A percentile compares a stretch with the other conserved stretches of the same genome.
Conservation (phyloP, 1,140 invertebrate genomes). For the Eueides isabella region DNA sequence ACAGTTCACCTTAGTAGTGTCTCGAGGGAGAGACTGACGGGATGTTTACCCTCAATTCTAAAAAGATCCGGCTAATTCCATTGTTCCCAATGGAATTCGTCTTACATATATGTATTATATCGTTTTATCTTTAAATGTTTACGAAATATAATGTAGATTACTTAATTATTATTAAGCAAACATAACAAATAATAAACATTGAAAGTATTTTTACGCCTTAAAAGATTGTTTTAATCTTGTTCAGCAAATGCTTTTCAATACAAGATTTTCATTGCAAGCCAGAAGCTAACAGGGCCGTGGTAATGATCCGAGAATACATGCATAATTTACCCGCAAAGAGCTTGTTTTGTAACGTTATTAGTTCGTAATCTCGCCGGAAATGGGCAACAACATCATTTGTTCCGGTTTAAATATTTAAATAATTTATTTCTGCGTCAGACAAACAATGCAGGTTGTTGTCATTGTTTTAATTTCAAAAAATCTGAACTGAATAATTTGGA, state of each 20-base stretch:
- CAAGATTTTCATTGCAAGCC: constrained; percentile 63
- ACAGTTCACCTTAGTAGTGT: constrained; percentile 47
- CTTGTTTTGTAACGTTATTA: constrained; percentile 82
- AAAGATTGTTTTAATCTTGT: constrained; percentile 16
- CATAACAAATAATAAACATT: neutral
- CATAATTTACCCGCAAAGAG: constrained; percentile 80
- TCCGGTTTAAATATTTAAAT: constrained; percentile 77
- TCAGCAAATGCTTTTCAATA: constrained; percentile 22
- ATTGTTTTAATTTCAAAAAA: constrained; percentile 21
- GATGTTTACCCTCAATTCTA: constrained; percentile 68
- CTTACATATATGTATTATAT: constrained; percentile 39
- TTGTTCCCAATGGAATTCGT: constrained; percentile 45
- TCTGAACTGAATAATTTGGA: neutral
- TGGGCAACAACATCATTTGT: constrained; percentile 76
- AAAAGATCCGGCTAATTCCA: constrained; percentile 66
- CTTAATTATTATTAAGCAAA: neutral
- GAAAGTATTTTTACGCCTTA: neutral
- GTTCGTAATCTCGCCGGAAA: constrained; percentile 78
- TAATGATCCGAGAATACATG: constrained; percentile 81
- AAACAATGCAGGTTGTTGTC: constrained; percentile 44
- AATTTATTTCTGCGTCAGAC: constrained; percentile 70
- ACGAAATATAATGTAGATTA: neutral
- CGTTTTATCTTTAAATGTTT: neutral
- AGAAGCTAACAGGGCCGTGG: constrained; percentile 63
- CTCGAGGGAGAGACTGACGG: constrained; percentile 55